Percentiles rank a stretch among this genome's conserved stretches.
phyloP scores from a whole-genome alignment of 2,888 invertebrate genomes.

The Lasioglossum malachurum region DNA sequence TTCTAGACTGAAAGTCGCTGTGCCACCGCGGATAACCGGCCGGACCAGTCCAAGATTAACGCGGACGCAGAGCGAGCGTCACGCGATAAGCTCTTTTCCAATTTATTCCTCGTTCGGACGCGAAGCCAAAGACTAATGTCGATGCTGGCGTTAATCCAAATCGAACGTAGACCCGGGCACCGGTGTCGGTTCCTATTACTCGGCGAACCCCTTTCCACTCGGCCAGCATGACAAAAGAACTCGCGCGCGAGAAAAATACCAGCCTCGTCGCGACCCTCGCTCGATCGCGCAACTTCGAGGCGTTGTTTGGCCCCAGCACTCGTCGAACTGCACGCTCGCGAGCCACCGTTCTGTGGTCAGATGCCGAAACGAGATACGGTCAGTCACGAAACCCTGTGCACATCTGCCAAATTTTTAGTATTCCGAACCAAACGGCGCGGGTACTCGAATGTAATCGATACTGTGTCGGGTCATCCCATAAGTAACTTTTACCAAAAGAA shows the following conservation, averaged over 20 bases:
- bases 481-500: background rate
- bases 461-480: background rate
- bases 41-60: conserved; percentile 59
- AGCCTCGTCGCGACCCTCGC: background rate
- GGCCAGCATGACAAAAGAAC: conserved; percentile 29
- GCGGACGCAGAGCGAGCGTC: conserved; percentile 62
- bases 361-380: background rate
- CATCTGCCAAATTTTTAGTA: background rate
- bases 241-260: conserved; percentile 22
- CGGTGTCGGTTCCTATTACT: conserved; percentile 65
- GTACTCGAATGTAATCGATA: background rate
- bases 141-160: conserved; percentile 78
- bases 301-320: background rate
- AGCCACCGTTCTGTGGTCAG: background rate
- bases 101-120: conserved; percentile 73
- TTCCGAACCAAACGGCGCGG: background rate
- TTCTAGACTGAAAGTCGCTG: conserved; percentile 3
- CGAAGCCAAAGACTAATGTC: conserved; percentile 78
- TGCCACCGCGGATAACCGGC: conserved; percentile 25
- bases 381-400: background rate
- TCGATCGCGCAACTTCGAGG: background rate
- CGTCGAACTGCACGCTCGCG: background rate
- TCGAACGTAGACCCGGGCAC: conserved; percentile 65
- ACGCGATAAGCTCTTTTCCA: conserved; percentile 70
- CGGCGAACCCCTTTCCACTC: background rate